phyloP scores from a whole-genome alignment of 1,140 invertebrate species.

The Theocolax elegans region DNA sequence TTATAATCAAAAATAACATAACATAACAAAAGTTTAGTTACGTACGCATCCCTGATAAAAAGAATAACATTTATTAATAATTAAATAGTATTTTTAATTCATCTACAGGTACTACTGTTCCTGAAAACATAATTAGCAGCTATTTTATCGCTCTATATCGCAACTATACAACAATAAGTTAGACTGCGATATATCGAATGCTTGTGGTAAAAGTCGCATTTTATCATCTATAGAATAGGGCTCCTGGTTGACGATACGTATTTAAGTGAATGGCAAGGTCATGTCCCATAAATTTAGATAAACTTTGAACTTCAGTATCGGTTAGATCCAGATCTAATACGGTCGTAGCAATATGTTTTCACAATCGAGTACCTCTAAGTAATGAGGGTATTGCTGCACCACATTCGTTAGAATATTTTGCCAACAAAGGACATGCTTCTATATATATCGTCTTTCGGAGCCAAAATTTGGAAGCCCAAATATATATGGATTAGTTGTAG shows the following conservation, averaged over 20 bases:
- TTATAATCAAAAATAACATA: too few species aligned
- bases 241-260: constrained; percentile 27
- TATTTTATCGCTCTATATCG: too few species aligned
- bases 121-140: too few species aligned
- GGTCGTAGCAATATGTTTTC: constrained; percentile 44
- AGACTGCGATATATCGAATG: too few species aligned
- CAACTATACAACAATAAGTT: too few species aligned
- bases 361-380: constrained; percentile 33
- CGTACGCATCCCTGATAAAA: too few species aligned
- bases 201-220: too few species aligned
- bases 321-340: constrained; percentile 29
- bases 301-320: constrained; percentile 17
- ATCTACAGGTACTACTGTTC: too few species aligned
- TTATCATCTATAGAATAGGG: too few species aligned
- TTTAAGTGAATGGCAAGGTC: constrained; percentile 25
- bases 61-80: too few species aligned
- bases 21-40: too few species aligned
- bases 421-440: not conserved
- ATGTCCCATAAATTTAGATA: constrained; percentile 43
- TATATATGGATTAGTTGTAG: constrained; percentile 9
- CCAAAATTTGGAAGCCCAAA: constrained; percentile 19
- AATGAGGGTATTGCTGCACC: not conserved
- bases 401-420: constrained; percentile 2
- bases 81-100: too few species aligned
- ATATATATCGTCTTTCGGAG: not conserved